Percentiles rank a stretch among this genome's conserved stretches.
Evolutionary conservation across 2,113 vertebrate species (phyloP).

Genomic region (Sciurus niger): DNA sequence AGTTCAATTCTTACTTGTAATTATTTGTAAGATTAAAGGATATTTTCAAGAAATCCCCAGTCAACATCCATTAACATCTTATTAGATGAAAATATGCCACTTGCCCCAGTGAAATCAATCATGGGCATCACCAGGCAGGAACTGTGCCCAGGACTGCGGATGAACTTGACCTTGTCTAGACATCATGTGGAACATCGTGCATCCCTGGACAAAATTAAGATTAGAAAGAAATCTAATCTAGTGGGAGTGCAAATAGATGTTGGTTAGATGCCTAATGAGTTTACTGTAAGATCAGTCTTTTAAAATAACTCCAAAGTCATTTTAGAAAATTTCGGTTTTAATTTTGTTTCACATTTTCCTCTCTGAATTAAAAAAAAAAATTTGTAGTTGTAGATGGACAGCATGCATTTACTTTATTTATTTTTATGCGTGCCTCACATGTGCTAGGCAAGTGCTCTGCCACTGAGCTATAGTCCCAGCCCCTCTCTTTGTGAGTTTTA

Average conservation of each 20-base stretch:
- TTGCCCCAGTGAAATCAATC: neutral
- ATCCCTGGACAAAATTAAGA: neutral
- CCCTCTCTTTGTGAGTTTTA: neutral
- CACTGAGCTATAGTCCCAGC: neutral
- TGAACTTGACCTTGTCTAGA: neutral
- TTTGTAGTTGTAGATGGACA: no score
- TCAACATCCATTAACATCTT: neutral
- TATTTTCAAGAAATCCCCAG: neutral
- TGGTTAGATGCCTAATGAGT: neutral
- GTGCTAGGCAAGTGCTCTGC: neutral
- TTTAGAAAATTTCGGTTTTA: neutral
- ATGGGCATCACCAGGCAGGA: neutral
- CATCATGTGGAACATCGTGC: neutral
- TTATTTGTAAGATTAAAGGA: slow-evolving; percentile 47
- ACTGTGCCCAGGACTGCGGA: neutral
- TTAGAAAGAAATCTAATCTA: neutral
- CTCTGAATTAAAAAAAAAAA: no score
- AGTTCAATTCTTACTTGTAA: neutral
- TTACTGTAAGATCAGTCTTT: neutral
- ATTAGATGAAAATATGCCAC: neutral
- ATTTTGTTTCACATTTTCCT: neutral
- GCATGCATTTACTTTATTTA: no score
- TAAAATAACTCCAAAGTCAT: neutral
- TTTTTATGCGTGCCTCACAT: no score
- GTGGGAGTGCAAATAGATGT: neutral